Conservation (phyloP, 2,113 vertebrate genomes). For the Anthoscopus minutus region DNA sequence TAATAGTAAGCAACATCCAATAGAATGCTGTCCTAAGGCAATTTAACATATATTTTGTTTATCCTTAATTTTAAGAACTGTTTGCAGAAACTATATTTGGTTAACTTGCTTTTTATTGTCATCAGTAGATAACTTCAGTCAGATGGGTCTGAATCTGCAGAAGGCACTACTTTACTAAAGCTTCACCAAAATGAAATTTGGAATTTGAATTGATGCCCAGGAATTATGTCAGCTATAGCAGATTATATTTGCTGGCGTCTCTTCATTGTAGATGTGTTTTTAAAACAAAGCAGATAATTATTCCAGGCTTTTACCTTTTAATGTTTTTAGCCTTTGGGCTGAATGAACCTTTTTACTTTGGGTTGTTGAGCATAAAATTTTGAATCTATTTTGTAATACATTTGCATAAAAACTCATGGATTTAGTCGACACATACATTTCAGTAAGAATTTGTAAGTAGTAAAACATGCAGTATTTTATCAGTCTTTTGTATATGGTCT, state of each 20-base stretch:
- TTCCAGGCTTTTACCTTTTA: neutral
- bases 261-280: constrained; percentile 17
- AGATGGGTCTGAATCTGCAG: constrained; percentile 28
- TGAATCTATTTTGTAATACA: neutral
- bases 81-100: neutral
- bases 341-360: neutral
- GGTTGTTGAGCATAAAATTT: neutral
- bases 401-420: neutral
- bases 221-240: constrained; percentile 45
- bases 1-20: neutral
- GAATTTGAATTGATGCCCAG: constrained; percentile 32
- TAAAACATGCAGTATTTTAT: neutral
- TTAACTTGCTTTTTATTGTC: constrained; percentile 25
- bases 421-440: neutral
- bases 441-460: neutral
- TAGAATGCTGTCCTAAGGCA: neutral
- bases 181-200: constrained; percentile 52
- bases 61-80: neutral
- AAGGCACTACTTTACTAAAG: constrained; percentile 24
- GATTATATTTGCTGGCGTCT: constrained; percentile 15
- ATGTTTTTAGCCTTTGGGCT: neutral
- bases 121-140: neutral
- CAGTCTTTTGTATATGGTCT: neutral
- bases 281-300: constrained; percentile 9
- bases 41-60: neutral